A percentile compares a stretch with the other conserved stretches of the same genome.
phyloP scores from a whole-genome alignment of 1,140 invertebrate genomes.

The Forficula auricularia region DNA sequence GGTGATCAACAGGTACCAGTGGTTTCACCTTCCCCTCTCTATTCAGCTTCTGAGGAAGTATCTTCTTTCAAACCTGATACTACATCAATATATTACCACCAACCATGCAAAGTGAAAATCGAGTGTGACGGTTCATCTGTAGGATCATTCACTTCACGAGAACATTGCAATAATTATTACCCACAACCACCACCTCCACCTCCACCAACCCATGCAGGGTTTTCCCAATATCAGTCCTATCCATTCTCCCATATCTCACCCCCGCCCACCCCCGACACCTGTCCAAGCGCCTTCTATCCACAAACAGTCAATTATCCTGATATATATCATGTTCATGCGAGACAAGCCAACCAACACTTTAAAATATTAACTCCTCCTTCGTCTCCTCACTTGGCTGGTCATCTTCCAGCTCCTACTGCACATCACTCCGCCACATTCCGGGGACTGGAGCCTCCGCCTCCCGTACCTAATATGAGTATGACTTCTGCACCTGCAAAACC shows the following conservation, averaged over 20 bases:
- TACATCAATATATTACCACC: constrained; percentile 5
- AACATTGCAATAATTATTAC: no score
- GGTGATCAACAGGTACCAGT: constrained; percentile 11
- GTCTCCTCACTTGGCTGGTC: constrained; percentile 27
- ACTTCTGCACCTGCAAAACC: constrained; percentile 15
- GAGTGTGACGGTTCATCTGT: constrained; percentile 3
- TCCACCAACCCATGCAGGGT: background rate
- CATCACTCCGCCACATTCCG: background rate
- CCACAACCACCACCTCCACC: background rate
- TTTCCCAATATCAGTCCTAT: background rate
- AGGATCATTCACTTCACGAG: background rate
- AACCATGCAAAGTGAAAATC: constrained; percentile 1
- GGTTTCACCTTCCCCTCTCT: background rate
- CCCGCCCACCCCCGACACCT: constrained; percentile 28
- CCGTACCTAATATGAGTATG: background rate
- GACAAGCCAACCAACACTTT: constrained; percentile 12
- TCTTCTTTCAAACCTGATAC: constrained; percentile 4
- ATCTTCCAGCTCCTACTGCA: constrained; percentile 3
- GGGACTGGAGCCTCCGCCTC: constrained; percentile 12
- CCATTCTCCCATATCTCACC: constrained; percentile 26
- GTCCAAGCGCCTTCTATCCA: constrained; percentile 3
- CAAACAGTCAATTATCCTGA: constrained; percentile 11
- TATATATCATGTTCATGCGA: constrained; percentile 6
- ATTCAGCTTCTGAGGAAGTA: background rate
- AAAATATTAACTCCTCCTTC: constrained; percentile 31